Conservation (phyloP, 2,113 vertebrate species). For the Ramphastos sulfuratus region DNA sequence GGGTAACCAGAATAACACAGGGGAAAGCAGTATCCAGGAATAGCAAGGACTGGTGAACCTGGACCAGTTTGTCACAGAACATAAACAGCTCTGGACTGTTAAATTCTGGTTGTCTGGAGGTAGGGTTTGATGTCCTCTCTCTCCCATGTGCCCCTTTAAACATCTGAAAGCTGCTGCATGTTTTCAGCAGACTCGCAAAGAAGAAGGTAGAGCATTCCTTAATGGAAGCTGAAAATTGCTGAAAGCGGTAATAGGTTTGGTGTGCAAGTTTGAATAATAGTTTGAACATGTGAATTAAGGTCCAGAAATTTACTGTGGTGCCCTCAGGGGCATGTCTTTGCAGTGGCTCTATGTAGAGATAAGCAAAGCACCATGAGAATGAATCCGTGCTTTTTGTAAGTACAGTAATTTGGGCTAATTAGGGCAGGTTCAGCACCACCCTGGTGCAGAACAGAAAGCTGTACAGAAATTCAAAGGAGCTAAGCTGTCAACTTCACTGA, state of each 20-base stretch:
- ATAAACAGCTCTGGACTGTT: not conserved
- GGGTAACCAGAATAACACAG: fast-evolving
- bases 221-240: not conserved
- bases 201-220: not conserved
- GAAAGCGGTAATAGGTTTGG: not conserved
- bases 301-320: constrained; percentile 11
- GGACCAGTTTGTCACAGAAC: not conserved
- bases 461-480: constrained; percentile 34
- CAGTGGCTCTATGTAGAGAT: not conserved
- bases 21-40: not conserved
- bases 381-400: constrained; percentile 1
- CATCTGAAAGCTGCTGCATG: not conserved
- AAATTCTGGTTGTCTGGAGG: not conserved
- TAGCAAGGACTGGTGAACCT: not conserved
- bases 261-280: not conserved
- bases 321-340: constrained; percentile 9
- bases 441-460: constrained; percentile 20
- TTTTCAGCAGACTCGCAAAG: not conserved
- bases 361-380: constrained; percentile 31
- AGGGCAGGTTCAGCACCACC: constrained; percentile 39
- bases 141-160: not conserved
- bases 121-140: not conserved
- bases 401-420: constrained; percentile 40
- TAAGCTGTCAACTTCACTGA: constrained; percentile 26
- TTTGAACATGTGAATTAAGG: constrained; percentile 19